A percentile compares a stretch with the other conserved stretches of the same genome.
These are phyloP conservation scores for Xenopus borealis DNA, from an alignment of 2,113 vertebrate genomes.

Conservation along the genomic window DNA sequence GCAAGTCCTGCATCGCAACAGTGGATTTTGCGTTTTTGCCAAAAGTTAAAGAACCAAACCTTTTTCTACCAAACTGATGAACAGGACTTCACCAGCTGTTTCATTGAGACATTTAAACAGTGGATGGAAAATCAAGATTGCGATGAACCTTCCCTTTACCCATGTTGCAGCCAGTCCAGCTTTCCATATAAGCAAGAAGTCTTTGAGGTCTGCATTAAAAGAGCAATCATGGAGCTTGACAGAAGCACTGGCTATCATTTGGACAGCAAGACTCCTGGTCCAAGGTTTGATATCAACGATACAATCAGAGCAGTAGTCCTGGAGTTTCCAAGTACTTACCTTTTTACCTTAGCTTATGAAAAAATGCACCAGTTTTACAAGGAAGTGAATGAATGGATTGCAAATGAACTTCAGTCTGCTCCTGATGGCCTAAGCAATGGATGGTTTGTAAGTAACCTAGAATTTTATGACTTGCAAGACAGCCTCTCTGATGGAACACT, in stretches of 20 bases:
- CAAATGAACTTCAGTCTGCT: conserved; percentile 78
- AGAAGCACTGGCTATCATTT: conserved; percentile 89
- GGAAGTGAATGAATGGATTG: conserved; percentile 90
- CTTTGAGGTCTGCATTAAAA: conserved; percentile 94
- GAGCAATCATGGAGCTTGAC: conserved; percentile 97
- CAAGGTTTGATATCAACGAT: conserved; percentile 93
- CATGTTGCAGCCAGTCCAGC: conserved; percentile 93
- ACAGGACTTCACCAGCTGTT: conserved; percentile 97
- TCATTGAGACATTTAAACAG: conserved; percentile 97
- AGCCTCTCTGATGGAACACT: conserved; percentile 91
- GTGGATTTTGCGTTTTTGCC: conserved; percentile 96
- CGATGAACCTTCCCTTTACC: conserved; percentile 87
- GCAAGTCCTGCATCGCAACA: conserved; percentile 87
- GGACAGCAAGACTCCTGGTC: conserved; percentile 91
- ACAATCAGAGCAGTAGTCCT: conserved; percentile 93
- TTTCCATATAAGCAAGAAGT: conserved; percentile 95
- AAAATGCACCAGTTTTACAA: conserved; percentile 94
- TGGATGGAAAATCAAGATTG: conserved; percentile 99
- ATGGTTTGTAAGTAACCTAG: conserved; percentile 94
- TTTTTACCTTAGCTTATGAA: conserved; percentile 94
- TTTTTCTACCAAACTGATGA: conserved; percentile 90
- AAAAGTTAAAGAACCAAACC: conserved; percentile 91
- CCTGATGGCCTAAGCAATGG: conserved; percentile 84
- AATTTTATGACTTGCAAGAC: conserved; percentile 96
- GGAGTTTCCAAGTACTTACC: conserved; percentile 92